Percentiles rank a stretch among this genome's conserved stretches.
These are phyloP conservation scores for Oithona nana DNA, from an alignment of 2,888 invertebrate genomes.

Conservation along the genomic window DNA sequence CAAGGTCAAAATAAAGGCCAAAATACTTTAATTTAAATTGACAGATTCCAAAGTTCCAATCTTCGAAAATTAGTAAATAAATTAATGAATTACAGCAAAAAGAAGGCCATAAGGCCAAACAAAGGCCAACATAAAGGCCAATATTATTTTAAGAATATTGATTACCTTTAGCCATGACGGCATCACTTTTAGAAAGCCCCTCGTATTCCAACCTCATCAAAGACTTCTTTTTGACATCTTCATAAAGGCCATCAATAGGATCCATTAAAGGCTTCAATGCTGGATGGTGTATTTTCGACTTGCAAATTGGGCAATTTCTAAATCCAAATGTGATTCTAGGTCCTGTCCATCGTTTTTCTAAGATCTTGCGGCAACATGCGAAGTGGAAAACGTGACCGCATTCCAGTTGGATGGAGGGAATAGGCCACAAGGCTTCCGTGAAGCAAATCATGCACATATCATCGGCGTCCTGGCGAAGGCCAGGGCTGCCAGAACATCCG, in stretches of 20 bases:
- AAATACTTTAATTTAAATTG: no score
- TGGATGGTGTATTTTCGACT: slow-evolving; percentile 67
- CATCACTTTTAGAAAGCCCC: slow-evolving; percentile 57
- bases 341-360: slow-evolving; percentile 75
- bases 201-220: slow-evolving; percentile 90
- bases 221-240: slow-evolving; percentile 81
- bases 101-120: no score
- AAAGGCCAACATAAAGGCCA: no score
- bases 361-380: slow-evolving; percentile 67
- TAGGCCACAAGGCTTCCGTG: slow-evolving; percentile 83
- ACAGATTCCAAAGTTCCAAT: no score
- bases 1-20: no score
- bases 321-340: slow-evolving; percentile 91
- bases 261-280: slow-evolving; percentile 53
- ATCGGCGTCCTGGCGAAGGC: slow-evolving; percentile 79
- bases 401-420: slow-evolving; percentile 75
- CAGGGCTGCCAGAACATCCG: slow-evolving; percentile 41
- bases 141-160: no score
- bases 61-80: no score
- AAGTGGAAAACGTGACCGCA: slow-evolving; percentile 93
- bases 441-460: slow-evolving; percentile 99
- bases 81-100: no score
- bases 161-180: slow-evolving; percentile 39
- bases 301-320: slow-evolving; percentile 88
- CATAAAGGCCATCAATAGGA: slow-evolving; percentile 59